These are phyloP conservation scores for Cryptoblepharus egeriae DNA, from an alignment of 2,797 vertebrate species.

Conservation along the genomic window DNA sequence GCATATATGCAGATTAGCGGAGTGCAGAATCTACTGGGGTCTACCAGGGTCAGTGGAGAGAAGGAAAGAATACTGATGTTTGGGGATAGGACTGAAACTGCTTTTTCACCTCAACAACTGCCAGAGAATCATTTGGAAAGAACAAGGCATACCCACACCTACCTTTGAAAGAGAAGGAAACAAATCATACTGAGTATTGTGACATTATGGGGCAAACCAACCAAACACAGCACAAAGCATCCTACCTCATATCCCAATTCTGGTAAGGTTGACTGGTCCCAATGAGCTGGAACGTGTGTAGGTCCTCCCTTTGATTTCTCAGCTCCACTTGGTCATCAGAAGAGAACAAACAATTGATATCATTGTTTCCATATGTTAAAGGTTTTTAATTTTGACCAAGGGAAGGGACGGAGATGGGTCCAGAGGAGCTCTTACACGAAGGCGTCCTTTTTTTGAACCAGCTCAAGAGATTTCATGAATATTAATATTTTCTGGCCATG, in stretches of 20 bases:
- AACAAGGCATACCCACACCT: not conserved
- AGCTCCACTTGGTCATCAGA: conserved; percentile 57
- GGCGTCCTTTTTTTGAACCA: too few relatives aligned
- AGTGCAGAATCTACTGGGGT: not conserved
- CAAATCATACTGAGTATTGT: not conserved
- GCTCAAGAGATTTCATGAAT: too few relatives aligned
- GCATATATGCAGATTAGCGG: not conserved
- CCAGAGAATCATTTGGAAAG: not conserved
- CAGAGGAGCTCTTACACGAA: too few relatives aligned
- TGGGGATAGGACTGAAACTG: not conserved
- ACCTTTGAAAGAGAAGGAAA: not conserved
- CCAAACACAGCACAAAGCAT: not conserved
- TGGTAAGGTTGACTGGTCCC: conserved; percentile 84
- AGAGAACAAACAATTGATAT: conserved; percentile 18
- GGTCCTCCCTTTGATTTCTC: conserved; percentile 50
- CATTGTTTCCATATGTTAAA: not conserved
- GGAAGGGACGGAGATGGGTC: too few relatives aligned
- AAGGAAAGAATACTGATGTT: not conserved
- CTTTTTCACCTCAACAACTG: not conserved
- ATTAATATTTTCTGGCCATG: too few relatives aligned
- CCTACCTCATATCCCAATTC: conserved; percentile 86
- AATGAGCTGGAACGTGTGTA: conserved; percentile 81
- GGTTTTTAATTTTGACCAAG: too few relatives aligned
- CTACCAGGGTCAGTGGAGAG: too few relatives aligned
- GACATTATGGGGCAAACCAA: not conserved